Base-by-base conservation (phyloP, 2,888 invertebrate genomes). In the Autographa gamma region DNA sequence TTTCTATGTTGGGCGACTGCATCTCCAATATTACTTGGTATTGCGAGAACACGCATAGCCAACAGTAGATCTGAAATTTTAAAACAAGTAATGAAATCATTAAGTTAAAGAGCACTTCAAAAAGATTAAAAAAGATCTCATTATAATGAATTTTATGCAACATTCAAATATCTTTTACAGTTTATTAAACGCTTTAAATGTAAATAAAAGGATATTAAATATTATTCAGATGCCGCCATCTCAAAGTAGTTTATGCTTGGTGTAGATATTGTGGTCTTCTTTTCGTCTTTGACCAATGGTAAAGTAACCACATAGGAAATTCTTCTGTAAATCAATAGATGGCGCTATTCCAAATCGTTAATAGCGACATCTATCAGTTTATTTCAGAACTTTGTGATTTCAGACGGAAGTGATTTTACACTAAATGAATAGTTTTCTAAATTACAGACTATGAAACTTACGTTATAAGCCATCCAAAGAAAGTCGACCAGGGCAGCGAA, bases 1-100 rank as follows among this genome's bases (percentile, higher is more conserved):
- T 96, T 90, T 98, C 98, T 88, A 98, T 98, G 88, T 98, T 98
- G 6, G 98, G 98, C 66, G 98, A 98, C 89, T 98, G 98, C 93
- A 98, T 96, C 79, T 97, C 96, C 83, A 97, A 96, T 86, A 98
- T 97, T 66, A 98, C 96, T 95, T 98, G 97, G 90, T 98, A 98
- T 85, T 98, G 97, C 0, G 98, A 98, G 81, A 97, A 97, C 0
- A 98, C 98, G 74, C 98, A 98, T 32, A 98, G 91, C 97, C 98
- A 98, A 89, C 98, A 98, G 88, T 98, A 98, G 31, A 97, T 96
- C 98, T 98, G 94, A 74, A 97, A 97, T 11, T 19, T 31, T 19
- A 48, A 61, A 54, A 62, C 16, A 25, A 61, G 0, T 48, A 34
- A 16, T 32, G 19, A n/a, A n/a, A n/a, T n/a, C n/a, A n/a, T n/a